Base-by-base conservation (phyloP, 2,797 vertebrate genomes). In the Notolabrus celidotus region DNA sequence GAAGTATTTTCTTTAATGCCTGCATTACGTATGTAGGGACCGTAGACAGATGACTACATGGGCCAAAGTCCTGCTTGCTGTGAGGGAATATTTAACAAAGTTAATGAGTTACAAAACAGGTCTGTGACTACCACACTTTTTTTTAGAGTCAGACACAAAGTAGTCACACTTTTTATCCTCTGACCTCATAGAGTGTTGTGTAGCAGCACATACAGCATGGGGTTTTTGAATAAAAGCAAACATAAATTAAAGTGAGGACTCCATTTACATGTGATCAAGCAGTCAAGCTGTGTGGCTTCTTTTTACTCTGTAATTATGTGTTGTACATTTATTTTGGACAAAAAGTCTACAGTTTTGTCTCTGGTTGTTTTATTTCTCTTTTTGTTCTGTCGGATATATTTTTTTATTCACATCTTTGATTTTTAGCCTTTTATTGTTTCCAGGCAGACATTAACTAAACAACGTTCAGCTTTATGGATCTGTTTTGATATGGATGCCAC, bases 71-170 rank as follows among this genome's bases (percentile, higher is more conserved):
- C 87, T 79, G 64, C 74, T 71, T 36, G 25, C 67, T 69, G 54
- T 62, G 15, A 49, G 57, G 60, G 27, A 82, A 75, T 77, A 65
- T 87, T 89, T 68, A 81, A 61, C 74, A 7, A 31, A 71, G 92
- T 93, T 89, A 93, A 93, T 92, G 56, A 92, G 81, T 92, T 81
- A 92, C 89, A 89, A 83, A 82, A 75, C 42, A 66, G 61, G 58
- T 66, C 39, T 59, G 63, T 59, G 66, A 66, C 74, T 53, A 17
- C 23, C 61, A 65, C 41, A 51, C 61, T 46, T 7, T 52, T 7
- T 52, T 22, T 39, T 23, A 2, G 14, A 55, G 36, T 53, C 1
- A 25, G 15, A 72, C 58, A 52, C 7, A 0, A 10, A 16, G 2
- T 34, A 46, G 8, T 39, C 51, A 42, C 12, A n/a, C 14, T 12